Evolutionary conservation across 2,797 vertebrate genomes (phyloP).

Genomic region (Periparus ater): DNA sequence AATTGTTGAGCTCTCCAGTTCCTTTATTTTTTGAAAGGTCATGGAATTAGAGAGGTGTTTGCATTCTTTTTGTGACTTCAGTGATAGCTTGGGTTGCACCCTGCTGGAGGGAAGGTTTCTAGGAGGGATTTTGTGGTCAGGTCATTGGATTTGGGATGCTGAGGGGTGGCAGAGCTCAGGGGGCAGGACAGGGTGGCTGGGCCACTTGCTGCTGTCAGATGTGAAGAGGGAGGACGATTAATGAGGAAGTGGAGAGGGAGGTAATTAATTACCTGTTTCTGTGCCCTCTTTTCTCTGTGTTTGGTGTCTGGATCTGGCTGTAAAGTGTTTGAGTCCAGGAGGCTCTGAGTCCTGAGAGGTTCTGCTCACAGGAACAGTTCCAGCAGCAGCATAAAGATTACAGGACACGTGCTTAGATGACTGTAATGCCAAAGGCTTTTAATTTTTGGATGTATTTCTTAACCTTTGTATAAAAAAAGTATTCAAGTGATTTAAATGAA

Average conservation of each 20-base stretch:
- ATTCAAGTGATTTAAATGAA: background rate
- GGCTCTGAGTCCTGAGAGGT: background rate
- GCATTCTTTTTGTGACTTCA: background rate
- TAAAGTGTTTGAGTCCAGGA: background rate
- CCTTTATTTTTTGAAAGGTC: background rate
- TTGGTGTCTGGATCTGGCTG: background rate
- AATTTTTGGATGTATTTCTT: background rate
- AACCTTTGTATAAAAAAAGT: background rate
- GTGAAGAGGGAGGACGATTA: background rate
- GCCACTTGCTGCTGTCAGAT: background rate
- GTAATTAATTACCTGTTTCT: background rate
- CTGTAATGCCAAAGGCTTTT: background rate
- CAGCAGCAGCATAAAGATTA: background rate
- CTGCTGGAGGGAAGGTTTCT: background rate
- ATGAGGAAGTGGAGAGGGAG: background rate
- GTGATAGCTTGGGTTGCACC: background rate
- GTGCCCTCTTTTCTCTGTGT: background rate
- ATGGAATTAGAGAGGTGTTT: background rate
- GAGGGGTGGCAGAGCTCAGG: background rate
- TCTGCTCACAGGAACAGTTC: background rate
- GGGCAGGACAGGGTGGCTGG: background rate
- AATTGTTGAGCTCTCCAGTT: background rate
- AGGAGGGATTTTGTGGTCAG: background rate
- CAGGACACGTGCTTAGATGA: background rate
- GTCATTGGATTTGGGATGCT: background rate